Evolutionary conservation across 2,113 vertebrate genomes (phyloP), one percentile per base, ranked within the genome.

Genomic region (Seriola quinqueradiata): DNA sequence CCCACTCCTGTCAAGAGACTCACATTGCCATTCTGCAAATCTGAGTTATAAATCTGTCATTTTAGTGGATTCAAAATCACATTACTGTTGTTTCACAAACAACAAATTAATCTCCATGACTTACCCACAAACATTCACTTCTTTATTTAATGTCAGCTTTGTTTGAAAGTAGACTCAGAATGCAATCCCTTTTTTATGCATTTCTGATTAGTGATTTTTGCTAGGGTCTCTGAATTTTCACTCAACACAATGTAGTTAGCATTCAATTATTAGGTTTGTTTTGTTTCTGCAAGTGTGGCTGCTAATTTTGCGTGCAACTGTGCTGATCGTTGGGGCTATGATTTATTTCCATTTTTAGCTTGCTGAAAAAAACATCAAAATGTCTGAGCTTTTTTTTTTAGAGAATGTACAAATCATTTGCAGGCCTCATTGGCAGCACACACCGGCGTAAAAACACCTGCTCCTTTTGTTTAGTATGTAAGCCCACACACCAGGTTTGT

Each of bases 201-300:
- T 44, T n/a, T 13, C n/a, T 34, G n/a, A 60, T 46, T 5, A 67
- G 3, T 46, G 2, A 28, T 28, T 28, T 28, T 28, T 28, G 28
- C 28, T 28, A 2, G 28, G 28, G 28, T 28, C 28, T 28, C 28
- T 28, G 28, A 28, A 28, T 28, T 28, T 28, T 28, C 28, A 28
- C 28, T 28, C 28, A 28, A 28, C 28, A 32, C 46, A 40, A 17
- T 44, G 40, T 8, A 5, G 52, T 28, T 19, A 67, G 55, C 16
- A 65, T 79, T 75, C 59, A 66, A 1, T 72, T 25, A 72, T 55
- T 42, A 25, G 36, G 21, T 57, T 57, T 72, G 57, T 71, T 71
- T 72, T 63, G 57, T 73, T 19, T 58, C 17, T 12, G 28, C 21
- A 34, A 36, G 17, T 8, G 8, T 13, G 13, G 42, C 8, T 48